phyloP scores from a whole-genome alignment of 53 echinoderm and acorn worm genomes.

The Antedon mediterranea region DNA sequence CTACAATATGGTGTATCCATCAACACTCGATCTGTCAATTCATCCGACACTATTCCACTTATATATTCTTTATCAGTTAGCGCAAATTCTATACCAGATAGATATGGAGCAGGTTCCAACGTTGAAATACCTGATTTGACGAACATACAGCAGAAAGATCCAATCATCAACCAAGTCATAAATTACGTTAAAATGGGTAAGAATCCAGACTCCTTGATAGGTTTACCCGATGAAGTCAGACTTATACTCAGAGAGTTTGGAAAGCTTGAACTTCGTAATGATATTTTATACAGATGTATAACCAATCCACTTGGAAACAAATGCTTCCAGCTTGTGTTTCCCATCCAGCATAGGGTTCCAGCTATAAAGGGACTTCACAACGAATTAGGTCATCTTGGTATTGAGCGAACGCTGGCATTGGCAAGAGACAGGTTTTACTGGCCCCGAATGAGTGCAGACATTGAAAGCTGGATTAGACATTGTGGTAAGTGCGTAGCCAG shows the following conservation, averaged over 20 bases:
- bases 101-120: neutral
- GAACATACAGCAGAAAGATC: neutral
- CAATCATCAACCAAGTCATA: neutral
- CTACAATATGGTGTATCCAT: neutral
- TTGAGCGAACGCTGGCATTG: conserved; percentile 25
- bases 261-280: neutral
- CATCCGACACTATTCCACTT: neutral
- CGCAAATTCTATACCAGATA: conserved; percentile 8
- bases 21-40: neutral
- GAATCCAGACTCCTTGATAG: neutral
- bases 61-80: conserved; percentile 2
- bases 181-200: neutral
- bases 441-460: conserved; percentile 31
- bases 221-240: neutral
- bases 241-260: conserved; percentile 13
- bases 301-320: conserved; percentile 5
- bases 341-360: neutral
- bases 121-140: neutral
- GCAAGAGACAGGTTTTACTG: conserved; percentile 35
- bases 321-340: conserved; percentile 31
- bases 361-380: conserved; percentile 20
- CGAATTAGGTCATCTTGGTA: conserved; percentile 22
- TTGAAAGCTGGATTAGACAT: conserved; percentile 27
- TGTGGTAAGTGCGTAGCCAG: conserved; percentile 39
- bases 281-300: conserved; percentile 11